These are phyloP conservation scores for Danaus plexippus DNA, from an alignment of 1,140 invertebrate genomes.

Conservation along the genomic window DNA sequence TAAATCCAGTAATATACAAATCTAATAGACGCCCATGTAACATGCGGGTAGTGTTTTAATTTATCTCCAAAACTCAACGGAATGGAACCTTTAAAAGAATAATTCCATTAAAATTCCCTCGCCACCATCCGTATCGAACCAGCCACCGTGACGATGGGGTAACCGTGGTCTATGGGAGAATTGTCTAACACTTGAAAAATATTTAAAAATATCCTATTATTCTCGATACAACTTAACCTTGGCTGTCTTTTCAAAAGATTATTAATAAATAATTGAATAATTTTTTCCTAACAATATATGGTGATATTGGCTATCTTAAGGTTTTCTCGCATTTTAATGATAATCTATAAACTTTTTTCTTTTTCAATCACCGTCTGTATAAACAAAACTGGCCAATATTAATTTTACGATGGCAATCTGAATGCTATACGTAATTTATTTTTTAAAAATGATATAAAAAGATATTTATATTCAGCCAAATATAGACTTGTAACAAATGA, in stretches of 20 bases:
- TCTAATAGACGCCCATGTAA: neutral
- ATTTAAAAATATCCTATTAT: too few relatives aligned
- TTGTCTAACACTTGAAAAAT: neutral
- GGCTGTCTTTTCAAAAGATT: too few relatives aligned
- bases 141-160: conserved; percentile 35
- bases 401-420: conserved; percentile 3
- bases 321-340: too few relatives aligned
- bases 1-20: neutral
- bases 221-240: too few relatives aligned
- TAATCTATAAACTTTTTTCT: too few relatives aligned
- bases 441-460: neutral
- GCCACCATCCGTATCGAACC: conserved; percentile 33
- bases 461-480: too few relatives aligned
- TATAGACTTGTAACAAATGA: too few relatives aligned
- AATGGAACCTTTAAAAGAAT: conserved; percentile 1
- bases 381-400: conserved; percentile 11
- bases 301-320: too few relatives aligned
- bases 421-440: neutral
- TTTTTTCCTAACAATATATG: too few relatives aligned
- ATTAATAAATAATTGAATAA: too few relatives aligned
- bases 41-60: neutral
- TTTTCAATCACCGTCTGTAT: neutral
- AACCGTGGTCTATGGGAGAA: conserved; percentile 39
- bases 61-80: neutral
- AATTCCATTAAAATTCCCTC: conserved; percentile 31